Conservation (phyloP, 2,888 invertebrate genomes). For the Xanthorhoe spadicearia region DNA sequence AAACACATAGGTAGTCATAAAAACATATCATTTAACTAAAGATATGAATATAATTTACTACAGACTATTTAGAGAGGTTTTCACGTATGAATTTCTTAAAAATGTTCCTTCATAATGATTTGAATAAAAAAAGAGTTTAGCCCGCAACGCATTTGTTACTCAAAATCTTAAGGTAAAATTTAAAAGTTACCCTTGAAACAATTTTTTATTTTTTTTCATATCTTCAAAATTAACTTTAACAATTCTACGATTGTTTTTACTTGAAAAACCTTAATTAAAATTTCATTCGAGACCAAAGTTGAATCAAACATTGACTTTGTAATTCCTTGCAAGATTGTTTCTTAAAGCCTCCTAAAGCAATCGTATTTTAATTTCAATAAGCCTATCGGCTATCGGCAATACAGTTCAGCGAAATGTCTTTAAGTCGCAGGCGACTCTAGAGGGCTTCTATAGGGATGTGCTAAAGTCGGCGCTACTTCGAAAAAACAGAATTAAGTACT, state of each 20-base stretch:
- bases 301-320: conserved; percentile 18
- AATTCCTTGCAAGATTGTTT: conserved; percentile 17
- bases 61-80: no score
- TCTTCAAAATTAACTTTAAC: neutral
- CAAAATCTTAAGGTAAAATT: neutral
- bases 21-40: no score
- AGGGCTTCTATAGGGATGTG: conserved; percentile 16
- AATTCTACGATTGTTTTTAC: neutral
- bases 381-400: conserved; percentile 28
- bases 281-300: conserved; percentile 7
- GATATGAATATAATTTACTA: no score
- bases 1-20: no score
- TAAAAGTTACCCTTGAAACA: no score
- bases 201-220: no score
- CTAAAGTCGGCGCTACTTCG: neutral
- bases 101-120: no score
- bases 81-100: no score
- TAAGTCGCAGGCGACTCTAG: conserved; percentile 13
- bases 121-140: no score
- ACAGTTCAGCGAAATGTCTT: conserved; percentile 18
- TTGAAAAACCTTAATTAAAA: neutral
- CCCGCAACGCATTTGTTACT: neutral
- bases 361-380: conserved; percentile 34
- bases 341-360: conserved; percentile 24
- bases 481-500: neutral